A percentile compares a stretch with the other conserved stretches of the same genome.
These are phyloP conservation scores for Paradisaea rubra DNA, from an alignment of 2,113 vertebrate genomes.

Conservation along the genomic window DNA sequence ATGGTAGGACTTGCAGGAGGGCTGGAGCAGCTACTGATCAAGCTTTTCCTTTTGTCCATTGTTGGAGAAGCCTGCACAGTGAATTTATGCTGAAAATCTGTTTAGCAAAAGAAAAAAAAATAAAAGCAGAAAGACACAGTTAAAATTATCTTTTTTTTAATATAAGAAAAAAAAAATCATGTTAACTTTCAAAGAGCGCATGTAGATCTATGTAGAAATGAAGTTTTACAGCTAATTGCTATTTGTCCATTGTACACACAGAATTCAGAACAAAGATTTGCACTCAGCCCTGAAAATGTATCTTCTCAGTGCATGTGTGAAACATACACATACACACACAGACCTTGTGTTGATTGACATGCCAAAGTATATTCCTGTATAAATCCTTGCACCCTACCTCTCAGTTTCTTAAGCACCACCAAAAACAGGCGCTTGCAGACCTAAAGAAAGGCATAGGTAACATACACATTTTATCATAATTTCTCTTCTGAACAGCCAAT, in stretches of 20 bases:
- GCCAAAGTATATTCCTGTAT: background rate
- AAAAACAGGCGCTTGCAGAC: background rate
- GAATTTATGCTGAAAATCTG: slow-evolving; percentile 99
- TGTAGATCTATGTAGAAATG: background rate
- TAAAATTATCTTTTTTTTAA: background rate
- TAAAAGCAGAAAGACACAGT: background rate
- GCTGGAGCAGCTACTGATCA: slow-evolving; percentile 85
- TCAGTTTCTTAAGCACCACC: background rate
- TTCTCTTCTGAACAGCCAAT: background rate
- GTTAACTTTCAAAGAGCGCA: fast-evolving
- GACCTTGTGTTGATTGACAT: background rate
- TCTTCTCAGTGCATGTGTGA: background rate
- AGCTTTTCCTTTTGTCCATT: slow-evolving; percentile 88
- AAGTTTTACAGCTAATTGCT: background rate
- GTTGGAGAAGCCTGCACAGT: slow-evolving; percentile 96
- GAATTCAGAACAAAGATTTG: background rate
- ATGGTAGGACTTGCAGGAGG: slow-evolving; percentile 91
- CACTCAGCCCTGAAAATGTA: background rate
- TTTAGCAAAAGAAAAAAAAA: background rate
- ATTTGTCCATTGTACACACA: fast-evolving
- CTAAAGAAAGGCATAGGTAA: background rate
- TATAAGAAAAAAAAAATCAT: background rate
- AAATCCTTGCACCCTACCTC: background rate
- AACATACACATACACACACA: background rate
- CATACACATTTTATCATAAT: background rate